Evolutionary conservation across 2,113 vertebrate genomes (phyloP), one percentile per base, ranked within the genome.

Genomic region (Eptatretus burgeri): DNA sequence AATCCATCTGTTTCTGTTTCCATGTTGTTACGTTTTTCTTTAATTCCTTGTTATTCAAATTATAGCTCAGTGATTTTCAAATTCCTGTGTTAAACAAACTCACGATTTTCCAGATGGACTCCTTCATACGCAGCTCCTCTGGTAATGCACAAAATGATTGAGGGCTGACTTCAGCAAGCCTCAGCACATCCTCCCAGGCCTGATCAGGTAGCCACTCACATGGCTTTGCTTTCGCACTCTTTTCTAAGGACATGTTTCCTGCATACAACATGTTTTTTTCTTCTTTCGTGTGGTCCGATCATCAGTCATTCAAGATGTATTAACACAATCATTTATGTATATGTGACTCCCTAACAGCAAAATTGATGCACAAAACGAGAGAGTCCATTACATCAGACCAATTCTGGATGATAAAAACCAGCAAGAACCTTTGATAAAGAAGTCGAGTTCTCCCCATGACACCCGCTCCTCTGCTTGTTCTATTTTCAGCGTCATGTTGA

Each of bases 171-270:
- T 89, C 77, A 49, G 81, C 77, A 2, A 94, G 70, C 56, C 74
- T 79, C 7, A 84, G 74, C 7, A 91, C 71, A 56, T 98, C 87
- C 67, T 98, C 86, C 89, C 91, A 98, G 62, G 83, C 80, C 74
- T 93, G 85, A 70, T 91, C 79, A 12, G 81, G 73, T 65, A 98
- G 70, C 91, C 91, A 98, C 12, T 70, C 1, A 1, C 69, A 83
- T 0, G 81, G 81, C 67, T 93, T 98, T 68, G 74, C 79, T 11
- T 71, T 66, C 2, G 64, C 68, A 68, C 78, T 89, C 69, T 83
- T 91, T 77, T 94, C 87, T 76, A 94, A 71, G 62, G 89, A 93
- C 19, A 85, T 71, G 71, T 85, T 94, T 68, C 91, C 91, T 95
- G 68, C 11, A 27, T n/a, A 51, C n/a, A 13, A 50, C 10, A 19